Base-by-base conservation (phyloP, 2,888 invertebrate genomes). In the Idaea aversata region DNA sequence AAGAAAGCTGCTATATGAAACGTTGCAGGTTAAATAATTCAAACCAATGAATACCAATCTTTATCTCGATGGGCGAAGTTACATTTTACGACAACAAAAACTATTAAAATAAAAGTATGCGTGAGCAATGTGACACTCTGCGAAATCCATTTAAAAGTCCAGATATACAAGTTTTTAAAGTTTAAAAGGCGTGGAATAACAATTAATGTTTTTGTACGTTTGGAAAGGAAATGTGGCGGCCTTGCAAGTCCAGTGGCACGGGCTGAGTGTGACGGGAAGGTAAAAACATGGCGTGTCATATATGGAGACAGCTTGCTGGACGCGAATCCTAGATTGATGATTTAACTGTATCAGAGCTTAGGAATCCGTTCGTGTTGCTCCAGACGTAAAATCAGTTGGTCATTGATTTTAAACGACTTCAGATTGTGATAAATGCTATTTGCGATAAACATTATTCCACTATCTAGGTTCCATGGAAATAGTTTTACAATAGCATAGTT, bases 271-370 rank as follows among this genome's bases (percentile, higher is more conserved):
- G 83, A 81, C 85, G 89, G 88, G 85, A 88, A 88, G 64, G 85
- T 80, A 92, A 92, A 92, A 92, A 92, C 82, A 79, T 69, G 86
- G 77, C 81, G 80, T 72, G 78, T 82, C 90, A 71, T 88, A 88
- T 86, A 91, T 81, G 90, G 91, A 75, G 79, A 72, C 47, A 47
- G 10, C 13, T 47, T 36, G 7, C 47, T 47, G 75, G 64, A 74
- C 75, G 78, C 80, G 70, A 77, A 81, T 79, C 75, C 73, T 81
- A 86, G 90, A 88, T 88, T 84, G 88, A 88, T 89, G 77, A 86
- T 72, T 77, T 89, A 89, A 90, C 90, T 87, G 90, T 90, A 86
- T 76, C 79, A 75, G 79, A 82, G 80, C 76, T 80, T 78, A 81
- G 79, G 47, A 73, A 74, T 70, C 75, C 76, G 79, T 83, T 77